These are phyloP conservation scores for Platygyra sinensis DNA, from an alignment of 64 coral and sea anemone species.

Conservation along the genomic window DNA sequence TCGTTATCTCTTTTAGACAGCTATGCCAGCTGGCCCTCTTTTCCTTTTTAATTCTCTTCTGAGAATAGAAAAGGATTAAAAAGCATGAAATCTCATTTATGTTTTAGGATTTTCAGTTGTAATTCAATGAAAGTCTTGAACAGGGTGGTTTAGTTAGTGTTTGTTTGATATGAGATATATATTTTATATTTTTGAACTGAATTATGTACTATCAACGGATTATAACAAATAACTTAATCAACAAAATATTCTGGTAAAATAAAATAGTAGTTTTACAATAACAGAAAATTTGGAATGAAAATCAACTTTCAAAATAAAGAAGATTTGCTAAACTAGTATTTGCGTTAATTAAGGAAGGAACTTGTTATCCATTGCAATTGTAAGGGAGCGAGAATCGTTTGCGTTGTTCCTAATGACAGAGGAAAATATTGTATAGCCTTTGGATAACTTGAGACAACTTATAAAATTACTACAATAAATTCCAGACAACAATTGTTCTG, in stretches of 20 bases:
- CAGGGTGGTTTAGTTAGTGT: neutral
- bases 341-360: too few species aligned
- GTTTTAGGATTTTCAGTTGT: too few species aligned
- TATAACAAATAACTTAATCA: too few species aligned
- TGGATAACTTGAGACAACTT: neutral
- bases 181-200: neutral
- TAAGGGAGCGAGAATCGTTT: too few species aligned
- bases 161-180: slow-evolving; percentile 8
- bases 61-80: too few species aligned
- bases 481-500: neutral
- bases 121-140: neutral
- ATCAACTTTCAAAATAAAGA: neutral
- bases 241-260: neutral
- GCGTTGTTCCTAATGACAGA: neutral
- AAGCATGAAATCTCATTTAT: too few species aligned
- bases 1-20: too few species aligned
- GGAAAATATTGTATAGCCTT: neutral
- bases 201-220: neutral
- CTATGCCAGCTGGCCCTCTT: too few species aligned
- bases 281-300: neutral
- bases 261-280: neutral
- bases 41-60: too few species aligned
- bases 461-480: slow-evolving; percentile 8
- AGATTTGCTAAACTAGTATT: too few species aligned
- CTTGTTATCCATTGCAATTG: too few species aligned